Evolutionary conservation across 2,797 vertebrate species (phyloP).

Genomic region (Chloroceryle inda): DNA sequence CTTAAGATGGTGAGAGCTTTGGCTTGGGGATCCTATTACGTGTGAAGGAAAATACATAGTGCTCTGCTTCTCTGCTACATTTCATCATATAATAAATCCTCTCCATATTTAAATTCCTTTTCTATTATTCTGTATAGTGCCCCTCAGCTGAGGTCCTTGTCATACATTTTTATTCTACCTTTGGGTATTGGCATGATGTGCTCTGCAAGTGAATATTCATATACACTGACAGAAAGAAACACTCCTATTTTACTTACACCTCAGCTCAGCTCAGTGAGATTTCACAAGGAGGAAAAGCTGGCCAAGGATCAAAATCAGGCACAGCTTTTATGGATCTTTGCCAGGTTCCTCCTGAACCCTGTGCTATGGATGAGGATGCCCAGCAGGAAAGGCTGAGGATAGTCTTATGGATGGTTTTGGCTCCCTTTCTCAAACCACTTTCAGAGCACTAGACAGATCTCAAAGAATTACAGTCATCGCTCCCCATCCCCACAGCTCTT

Average conservation of each 20-base stretch:
- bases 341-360: background rate
- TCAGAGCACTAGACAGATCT: background rate
- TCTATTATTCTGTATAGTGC: background rate
- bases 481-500: background rate
- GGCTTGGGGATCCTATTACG: background rate
- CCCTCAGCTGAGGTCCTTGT: background rate
- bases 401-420: accelerated
- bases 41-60: background rate
- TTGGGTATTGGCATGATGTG: background rate
- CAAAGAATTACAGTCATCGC: background rate
- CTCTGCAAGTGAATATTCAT: background rate
- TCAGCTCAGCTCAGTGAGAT: background rate
- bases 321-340: background rate
- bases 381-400: background rate
- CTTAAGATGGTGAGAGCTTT: background rate
- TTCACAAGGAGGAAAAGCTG: background rate
- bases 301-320: background rate
- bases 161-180: background rate
- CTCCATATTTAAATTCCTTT: background rate
- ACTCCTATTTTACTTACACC: background rate
- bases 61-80: background rate
- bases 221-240: background rate
- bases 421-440: background rate
- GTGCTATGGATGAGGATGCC: background rate
- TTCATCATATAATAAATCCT: background rate